Evolutionary conservation across 1,140 invertebrate species (phyloP).

Genomic region (Heterodera carotae): DNA sequence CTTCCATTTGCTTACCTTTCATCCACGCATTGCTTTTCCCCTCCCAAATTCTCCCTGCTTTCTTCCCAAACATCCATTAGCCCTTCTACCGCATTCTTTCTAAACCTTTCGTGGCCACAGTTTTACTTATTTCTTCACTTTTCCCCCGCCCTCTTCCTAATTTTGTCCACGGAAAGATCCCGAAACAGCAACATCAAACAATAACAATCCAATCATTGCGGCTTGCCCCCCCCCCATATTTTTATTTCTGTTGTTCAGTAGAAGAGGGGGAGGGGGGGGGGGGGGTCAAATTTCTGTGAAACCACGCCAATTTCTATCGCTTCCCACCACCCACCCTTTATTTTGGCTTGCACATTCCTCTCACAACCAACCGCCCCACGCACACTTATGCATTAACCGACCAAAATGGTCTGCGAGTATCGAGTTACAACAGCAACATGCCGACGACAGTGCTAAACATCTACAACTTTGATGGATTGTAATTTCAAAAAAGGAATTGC

Average conservation of each 20-base stretch:
- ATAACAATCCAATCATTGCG: neutral
- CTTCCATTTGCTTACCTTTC: neutral
- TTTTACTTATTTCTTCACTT: neutral
- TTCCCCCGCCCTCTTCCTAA: neutral
- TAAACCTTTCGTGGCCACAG: neutral
- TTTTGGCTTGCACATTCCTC: too few relatives aligned
- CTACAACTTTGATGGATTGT: too few relatives aligned
- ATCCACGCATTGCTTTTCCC: neutral
- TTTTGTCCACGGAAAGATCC: neutral
- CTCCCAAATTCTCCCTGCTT: too few relatives aligned
- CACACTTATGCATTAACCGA: too few relatives aligned
- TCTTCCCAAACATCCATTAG: too few relatives aligned
- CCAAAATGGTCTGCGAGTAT: too few relatives aligned
- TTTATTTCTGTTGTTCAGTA: neutral
- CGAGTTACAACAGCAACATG: too few relatives aligned
- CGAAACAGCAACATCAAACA: neutral
- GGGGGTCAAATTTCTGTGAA: neutral
- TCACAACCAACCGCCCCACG: too few relatives aligned
- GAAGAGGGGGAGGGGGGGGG: too few relatives aligned
- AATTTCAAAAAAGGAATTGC: too few relatives aligned
- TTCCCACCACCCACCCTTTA: too few relatives aligned
- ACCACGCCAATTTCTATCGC: neutral
- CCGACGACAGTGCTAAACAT: too few relatives aligned
- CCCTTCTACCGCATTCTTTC: neutral
- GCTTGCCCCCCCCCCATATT: neutral